A percentile compares a stretch with the other conserved stretches of the same genome.
These are phyloP conservation scores for Potamarius usumacintae DNA, from an alignment of 2,113 vertebrate species.

Conservation along the genomic window DNA sequence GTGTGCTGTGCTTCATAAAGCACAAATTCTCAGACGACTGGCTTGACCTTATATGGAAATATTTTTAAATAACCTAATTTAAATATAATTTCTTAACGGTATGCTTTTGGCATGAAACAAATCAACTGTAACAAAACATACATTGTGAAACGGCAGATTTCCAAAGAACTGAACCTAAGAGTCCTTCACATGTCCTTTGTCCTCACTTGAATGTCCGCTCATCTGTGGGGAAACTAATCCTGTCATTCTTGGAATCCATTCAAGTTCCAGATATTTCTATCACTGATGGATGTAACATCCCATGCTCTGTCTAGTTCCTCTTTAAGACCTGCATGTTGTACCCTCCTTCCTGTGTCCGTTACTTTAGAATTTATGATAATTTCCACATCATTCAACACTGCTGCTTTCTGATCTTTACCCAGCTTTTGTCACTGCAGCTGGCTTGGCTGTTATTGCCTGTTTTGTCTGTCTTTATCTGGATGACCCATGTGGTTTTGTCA, in stretches of 20 bases:
- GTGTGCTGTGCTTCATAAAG: not conserved
- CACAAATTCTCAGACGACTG: not conserved
- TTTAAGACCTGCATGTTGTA: not conserved
- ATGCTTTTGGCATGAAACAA: too few relatives aligned
- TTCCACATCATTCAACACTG: not conserved
- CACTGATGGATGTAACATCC: not conserved
- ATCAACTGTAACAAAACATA: too few relatives aligned
- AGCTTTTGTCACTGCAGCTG: not conserved
- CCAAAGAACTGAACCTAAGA: too few relatives aligned
- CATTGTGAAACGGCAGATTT: too few relatives aligned
- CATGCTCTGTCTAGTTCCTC: not conserved
- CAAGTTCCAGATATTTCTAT: not conserved
- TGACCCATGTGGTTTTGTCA: not conserved
- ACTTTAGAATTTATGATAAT: not conserved
- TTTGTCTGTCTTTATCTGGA: not conserved
- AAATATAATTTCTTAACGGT: too few relatives aligned
- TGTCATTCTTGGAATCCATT: not conserved
- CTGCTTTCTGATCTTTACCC: not conserved
- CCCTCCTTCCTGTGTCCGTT: not conserved
- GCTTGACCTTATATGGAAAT: not conserved
- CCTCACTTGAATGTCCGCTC: not conserved
- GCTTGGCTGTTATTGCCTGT: not conserved
- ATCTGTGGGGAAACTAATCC: not conserved
- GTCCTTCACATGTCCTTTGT: not conserved
- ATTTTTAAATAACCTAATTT: too few relatives aligned